Evolutionary conservation across 2,113 vertebrate genomes (phyloP).

Genomic region (Myanophis thanlyinensis): DNA sequence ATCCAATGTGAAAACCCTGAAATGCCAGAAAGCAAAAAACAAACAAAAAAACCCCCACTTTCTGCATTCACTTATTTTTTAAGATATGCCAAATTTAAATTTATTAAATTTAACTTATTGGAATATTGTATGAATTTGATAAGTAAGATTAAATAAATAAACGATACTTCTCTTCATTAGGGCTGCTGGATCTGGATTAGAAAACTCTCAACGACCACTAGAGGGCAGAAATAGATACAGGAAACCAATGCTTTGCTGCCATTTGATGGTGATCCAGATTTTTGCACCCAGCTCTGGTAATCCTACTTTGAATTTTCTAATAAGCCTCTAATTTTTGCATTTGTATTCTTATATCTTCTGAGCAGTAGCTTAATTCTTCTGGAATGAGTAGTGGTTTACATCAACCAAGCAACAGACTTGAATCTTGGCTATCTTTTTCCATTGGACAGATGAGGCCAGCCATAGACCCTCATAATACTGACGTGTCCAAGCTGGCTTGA

Average conservation of each 20-base stretch:
- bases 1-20: background rate
- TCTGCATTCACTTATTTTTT: background rate
- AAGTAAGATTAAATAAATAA: background rate
- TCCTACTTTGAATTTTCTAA: background rate
- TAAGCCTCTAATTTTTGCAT: background rate
- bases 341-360: background rate
- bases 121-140: background rate
- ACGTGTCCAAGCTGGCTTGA: background rate
- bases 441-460: background rate
- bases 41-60: background rate
- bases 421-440: background rate
- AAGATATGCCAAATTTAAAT: background rate
- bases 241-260: background rate
- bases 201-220: background rate
- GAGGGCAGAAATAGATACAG: background rate
- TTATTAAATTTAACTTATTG: background rate
- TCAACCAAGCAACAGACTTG: background rate
- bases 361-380: background rate
- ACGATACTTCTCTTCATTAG: background rate
- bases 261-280: background rate
- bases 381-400: background rate
- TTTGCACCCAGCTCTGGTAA: background rate
- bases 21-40: background rate
- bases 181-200: background rate
- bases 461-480: background rate